These are phyloP conservation scores for Ridgeia piscesae DNA, from an alignment of 1,140 invertebrate genomes.

Conservation along the genomic window DNA sequence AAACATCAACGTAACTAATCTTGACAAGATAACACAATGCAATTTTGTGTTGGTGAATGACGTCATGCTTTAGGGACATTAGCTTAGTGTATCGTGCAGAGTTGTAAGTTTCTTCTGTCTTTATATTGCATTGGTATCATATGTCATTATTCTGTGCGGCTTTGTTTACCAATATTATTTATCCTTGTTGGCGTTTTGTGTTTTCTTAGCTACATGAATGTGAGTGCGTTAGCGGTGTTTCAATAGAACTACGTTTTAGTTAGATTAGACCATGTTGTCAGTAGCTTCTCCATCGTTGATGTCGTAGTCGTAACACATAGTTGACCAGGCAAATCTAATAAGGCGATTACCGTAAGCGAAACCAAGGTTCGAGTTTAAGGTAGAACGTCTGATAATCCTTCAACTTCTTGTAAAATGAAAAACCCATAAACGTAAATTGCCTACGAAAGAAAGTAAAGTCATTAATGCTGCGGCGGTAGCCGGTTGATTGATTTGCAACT, in stretches of 20 bases:
- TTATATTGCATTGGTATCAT: not conserved
- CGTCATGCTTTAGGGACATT: not conserved
- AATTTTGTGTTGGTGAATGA: not conserved
- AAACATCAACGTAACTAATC: not conserved
- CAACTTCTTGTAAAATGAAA: no score
- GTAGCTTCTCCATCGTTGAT: not conserved
- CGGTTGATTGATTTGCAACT: no score
- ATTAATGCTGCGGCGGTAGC: no score
- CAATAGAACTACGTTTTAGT: not conserved
- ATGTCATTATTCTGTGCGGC: not conserved
- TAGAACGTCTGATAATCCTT: no score
- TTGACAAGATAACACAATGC: not conserved
- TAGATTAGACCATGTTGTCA: not conserved
- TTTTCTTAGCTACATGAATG: not conserved
- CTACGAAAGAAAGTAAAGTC: no score
- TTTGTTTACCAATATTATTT: not conserved
- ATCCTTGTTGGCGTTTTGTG: not conserved
- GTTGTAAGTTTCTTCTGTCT: not conserved
- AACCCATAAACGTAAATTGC: no score
- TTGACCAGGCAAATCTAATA: not conserved
- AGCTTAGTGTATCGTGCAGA: not conserved
- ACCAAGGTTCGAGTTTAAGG: no score
- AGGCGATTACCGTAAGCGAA: no score
- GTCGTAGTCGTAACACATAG: not conserved
- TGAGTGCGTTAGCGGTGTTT: not conserved